phyloP scores from a whole-genome alignment of 2,888 invertebrate species.

The Zonitis immaculata region DNA sequence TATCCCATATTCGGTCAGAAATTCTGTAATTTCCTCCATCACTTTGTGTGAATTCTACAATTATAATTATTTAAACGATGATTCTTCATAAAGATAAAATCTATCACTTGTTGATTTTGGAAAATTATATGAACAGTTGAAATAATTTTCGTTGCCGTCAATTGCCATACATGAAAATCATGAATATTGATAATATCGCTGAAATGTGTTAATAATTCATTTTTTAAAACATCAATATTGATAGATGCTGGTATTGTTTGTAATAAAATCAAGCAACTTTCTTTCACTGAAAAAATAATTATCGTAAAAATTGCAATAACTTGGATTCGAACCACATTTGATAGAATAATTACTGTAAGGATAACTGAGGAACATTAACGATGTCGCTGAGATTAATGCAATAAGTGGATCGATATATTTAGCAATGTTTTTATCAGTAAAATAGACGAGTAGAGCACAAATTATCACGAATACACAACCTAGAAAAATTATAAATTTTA shows the following conservation, averaged over 20 bases:
- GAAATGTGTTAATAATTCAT: slow-evolving; percentile 60
- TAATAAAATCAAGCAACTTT: slow-evolving; percentile 80
- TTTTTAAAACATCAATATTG: slow-evolving; percentile 66
- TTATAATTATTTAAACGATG: background rate
- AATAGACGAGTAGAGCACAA: slow-evolving; percentile 58
- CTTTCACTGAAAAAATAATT: slow-evolving; percentile 68
- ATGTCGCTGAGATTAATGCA: slow-evolving; percentile 68
- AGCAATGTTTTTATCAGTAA: slow-evolving; percentile 57
- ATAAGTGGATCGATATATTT: slow-evolving; percentile 72
- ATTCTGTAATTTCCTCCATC: slow-evolving; percentile 61
- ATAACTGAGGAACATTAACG: slow-evolving; percentile 69
- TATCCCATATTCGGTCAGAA: slow-evolving; percentile 77
- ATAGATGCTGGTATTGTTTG: slow-evolving; percentile 91
- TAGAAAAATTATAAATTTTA: too few species aligned
- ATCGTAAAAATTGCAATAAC: too few species aligned
- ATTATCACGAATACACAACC: slow-evolving; percentile 73
- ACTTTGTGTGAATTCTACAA: slow-evolving; percentile 53
- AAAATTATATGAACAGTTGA: slow-evolving; percentile 82
- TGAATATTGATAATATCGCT: slow-evolving; percentile 73
- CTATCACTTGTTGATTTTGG: slow-evolving; percentile 55
- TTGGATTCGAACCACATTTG: too few species aligned
- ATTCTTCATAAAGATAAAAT: background rate
- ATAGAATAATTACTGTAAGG: slow-evolving; percentile 77
- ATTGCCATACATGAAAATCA: slow-evolving; percentile 86
- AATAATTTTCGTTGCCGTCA: slow-evolving; percentile 72